These are phyloP conservation scores for Stenoptilia bipunctidactyla DNA, from an alignment of 2,888 invertebrate species.

Conservation along the genomic window DNA sequence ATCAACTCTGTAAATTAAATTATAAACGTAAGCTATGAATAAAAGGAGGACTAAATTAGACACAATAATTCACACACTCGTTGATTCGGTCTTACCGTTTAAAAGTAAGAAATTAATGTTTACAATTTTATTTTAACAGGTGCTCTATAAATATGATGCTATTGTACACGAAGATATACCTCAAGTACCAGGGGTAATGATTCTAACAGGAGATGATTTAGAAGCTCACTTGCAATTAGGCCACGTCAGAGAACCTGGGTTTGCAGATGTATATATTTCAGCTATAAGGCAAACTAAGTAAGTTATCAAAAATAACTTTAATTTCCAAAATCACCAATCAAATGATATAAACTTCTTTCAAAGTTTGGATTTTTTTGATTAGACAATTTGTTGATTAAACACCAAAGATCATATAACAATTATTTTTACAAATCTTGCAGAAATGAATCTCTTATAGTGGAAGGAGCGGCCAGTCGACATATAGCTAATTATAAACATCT, in stretches of 20 bases:
- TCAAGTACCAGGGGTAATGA: slow-evolving; percentile 26
- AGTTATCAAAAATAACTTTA: too few species aligned
- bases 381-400: too few species aligned
- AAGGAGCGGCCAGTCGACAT: neutral
- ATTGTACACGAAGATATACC: slow-evolving; percentile 21
- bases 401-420: too few species aligned
- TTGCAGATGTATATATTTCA: slow-evolving; percentile 29
- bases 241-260: slow-evolving; percentile 24
- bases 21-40: too few species aligned
- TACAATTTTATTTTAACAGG: slow-evolving; percentile 17
- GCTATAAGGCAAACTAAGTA: slow-evolving; percentile 27
- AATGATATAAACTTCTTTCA: too few species aligned
- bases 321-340: too few species aligned
- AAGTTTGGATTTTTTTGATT: too few species aligned
- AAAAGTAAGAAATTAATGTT: neutral
- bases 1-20: too few species aligned
- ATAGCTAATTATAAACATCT: neutral
- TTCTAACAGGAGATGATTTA: slow-evolving; percentile 34
- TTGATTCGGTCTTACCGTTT: neutral
- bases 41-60: too few species aligned
- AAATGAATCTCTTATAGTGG: neutral
- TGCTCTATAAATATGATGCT: slow-evolving; percentile 33
- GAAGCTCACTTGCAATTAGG: slow-evolving; percentile 28
- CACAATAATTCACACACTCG: too few species aligned
- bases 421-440: neutral